A percentile compares a stretch with the other conserved stretches of the same genome.
phyloP scores from a whole-genome alignment of 2,888 invertebrate species.

The Tanypteryx hageni region DNA sequence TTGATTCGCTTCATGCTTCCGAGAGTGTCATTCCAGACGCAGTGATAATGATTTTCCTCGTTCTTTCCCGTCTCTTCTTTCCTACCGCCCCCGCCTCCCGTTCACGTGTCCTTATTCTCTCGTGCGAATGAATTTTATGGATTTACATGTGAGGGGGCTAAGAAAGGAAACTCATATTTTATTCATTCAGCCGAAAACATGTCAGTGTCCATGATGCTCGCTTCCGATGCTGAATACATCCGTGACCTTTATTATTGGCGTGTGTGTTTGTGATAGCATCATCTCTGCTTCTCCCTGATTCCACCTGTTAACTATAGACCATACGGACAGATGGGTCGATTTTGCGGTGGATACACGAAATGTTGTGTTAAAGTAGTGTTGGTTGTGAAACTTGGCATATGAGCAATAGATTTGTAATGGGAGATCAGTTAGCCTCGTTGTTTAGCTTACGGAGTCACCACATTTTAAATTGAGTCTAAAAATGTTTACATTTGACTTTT shows the following conservation, averaged over 20 bases:
- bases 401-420: no score
- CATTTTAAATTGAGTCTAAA: no score
- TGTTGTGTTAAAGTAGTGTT: background rate
- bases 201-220: background rate
- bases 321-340: background rate
- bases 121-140: slow-evolving; percentile 27
- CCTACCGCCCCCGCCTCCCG: background rate
- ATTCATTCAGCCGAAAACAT: slow-evolving; percentile 10
- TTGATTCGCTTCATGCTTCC: background rate
- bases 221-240: background rate
- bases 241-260: background rate
- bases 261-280: background rate
- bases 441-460: no score
- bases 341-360: background rate
- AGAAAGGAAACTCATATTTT: slow-evolving; percentile 22
- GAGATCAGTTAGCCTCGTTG: no score
- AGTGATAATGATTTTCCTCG: no score
- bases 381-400: no score
- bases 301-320: background rate
- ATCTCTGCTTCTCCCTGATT: background rate
- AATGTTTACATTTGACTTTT: no score
- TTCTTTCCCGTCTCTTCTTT: background rate
- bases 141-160: slow-evolving; percentile 3
- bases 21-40: background rate
- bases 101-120: background rate